Evolutionary conservation across 2,888 invertebrate species (phyloP), one percentile per base, ranked within the genome.

Genomic region (Agrotis clavis): DNA sequence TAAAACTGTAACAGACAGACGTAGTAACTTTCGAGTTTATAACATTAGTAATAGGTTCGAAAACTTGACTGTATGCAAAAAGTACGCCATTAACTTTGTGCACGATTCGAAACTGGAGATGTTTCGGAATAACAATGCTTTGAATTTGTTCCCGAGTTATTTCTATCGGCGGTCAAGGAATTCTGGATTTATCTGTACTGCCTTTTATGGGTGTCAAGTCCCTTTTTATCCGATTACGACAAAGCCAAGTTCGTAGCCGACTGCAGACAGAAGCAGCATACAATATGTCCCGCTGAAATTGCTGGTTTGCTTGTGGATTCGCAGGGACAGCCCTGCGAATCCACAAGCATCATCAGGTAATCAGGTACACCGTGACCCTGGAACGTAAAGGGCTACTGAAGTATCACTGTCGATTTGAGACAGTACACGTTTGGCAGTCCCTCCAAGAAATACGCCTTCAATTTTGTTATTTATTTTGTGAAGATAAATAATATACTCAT

Each of bases 401-500:
- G 4, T 4, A 30, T 30, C 30, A 30, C 30, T 4, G 4, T 30
- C 3, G 30, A 30, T 30, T 30, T 30, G 2, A 4, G 30, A 5
- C 30, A 30, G 30, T 30, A 30, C 30, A 30, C 4, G 30, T 30
- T 5, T 30, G 30, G 30, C 30, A 30, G 30, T 30, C 30, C 30
- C 30, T 35, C 1, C 35, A 16, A 25, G 16, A 16, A 16, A 25
- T 25, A 35, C 54, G 9, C 16, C 9, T 54, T 54, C 7, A 25
- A 18, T 54, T 14, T 14, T 47, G 14, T 47, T 16, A n/a, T 21
- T 16, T 6, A 11, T n/a, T 13, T n/a, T 1, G 30, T 11, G 5
- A n/a, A 76, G 74, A 77, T 79, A 67, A 67, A 72, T 75, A 73
- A 63, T 73, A 67, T 67, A 57, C 66, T 60, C 50, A 41, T 66